phyloP scores from a whole-genome alignment of 2,888 invertebrate genomes.

The Zelleria hepariella region DNA sequence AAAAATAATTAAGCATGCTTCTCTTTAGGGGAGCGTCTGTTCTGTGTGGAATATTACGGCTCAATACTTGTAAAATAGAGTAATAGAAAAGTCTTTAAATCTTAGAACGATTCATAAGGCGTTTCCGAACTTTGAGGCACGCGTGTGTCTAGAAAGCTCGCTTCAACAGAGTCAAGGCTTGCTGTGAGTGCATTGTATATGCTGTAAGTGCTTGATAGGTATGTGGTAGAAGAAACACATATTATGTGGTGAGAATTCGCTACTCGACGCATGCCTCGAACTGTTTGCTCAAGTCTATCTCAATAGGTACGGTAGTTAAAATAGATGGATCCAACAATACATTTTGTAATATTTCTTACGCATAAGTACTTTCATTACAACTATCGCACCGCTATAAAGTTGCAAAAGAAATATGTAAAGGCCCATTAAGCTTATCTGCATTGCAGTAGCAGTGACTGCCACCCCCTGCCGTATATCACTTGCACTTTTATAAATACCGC shows the following conservation, averaged over 20 bases:
- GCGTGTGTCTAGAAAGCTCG: no score
- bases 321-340: background rate
- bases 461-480: constrained; percentile 21
- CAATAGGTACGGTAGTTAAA: no score
- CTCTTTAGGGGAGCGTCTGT: background rate
- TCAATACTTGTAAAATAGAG: background rate
- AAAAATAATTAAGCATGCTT: background rate
- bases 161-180: no score
- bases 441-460: background rate
- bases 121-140: no score
- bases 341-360: background rate
- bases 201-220: no score
- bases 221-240: no score
- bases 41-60: background rate
- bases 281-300: no score
- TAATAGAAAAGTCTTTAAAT: background rate
- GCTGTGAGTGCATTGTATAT: no score
- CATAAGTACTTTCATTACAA: background rate
- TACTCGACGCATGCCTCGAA: no score
- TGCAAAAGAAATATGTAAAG: background rate
- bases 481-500: background rate
- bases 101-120: no score
- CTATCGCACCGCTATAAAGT: background rate
- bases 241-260: no score
- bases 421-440: background rate